Conservation (phyloP, 23 tunicate species). For the Trididemnum miniatum region DNA sequence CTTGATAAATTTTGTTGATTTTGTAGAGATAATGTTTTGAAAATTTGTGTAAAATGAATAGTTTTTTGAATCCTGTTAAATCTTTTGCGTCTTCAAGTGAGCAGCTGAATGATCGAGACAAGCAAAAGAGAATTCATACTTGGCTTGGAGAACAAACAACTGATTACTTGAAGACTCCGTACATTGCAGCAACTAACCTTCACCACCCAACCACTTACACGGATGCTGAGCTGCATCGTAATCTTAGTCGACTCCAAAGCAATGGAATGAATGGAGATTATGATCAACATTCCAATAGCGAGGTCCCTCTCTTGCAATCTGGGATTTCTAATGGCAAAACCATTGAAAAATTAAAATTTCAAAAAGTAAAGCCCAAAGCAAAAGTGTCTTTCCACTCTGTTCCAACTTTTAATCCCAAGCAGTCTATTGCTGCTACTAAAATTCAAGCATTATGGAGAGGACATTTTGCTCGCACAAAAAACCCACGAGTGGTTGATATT, state of each 20-base stretch:
- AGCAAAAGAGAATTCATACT: slow-evolving; percentile 68
- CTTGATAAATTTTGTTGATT: too few species aligned
- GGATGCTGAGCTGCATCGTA: not conserved
- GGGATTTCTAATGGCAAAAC: not conserved
- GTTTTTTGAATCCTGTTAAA: not conserved
- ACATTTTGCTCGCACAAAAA: slow-evolving; percentile 49
- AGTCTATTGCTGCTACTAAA: slow-evolving; percentile 70
- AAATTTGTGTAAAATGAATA: slow-evolving; percentile 2
- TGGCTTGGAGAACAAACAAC: slow-evolving; percentile 71
- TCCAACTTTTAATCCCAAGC: slow-evolving; percentile 28
- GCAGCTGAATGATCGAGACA: slow-evolving; percentile 35
- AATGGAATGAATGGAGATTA: not conserved
- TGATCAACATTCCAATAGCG: not conserved
- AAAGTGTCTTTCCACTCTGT: not conserved
- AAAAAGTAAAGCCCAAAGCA: not conserved
- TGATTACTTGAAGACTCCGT: not conserved
- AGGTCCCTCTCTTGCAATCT: not conserved
- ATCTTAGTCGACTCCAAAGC: not conserved
- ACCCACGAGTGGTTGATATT: slow-evolving; percentile 61
- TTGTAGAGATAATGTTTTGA: too few species aligned
- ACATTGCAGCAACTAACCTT: not conserved
- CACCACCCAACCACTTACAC: not conserved
- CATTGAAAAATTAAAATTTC: not conserved
- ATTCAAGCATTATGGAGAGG: slow-evolving; percentile 96
- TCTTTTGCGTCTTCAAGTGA: not conserved